Evolutionary conservation across 2,797 vertebrate species (phyloP), one percentile per base, ranked within the genome.

Genomic region (Epinephelus coioides): DNA sequence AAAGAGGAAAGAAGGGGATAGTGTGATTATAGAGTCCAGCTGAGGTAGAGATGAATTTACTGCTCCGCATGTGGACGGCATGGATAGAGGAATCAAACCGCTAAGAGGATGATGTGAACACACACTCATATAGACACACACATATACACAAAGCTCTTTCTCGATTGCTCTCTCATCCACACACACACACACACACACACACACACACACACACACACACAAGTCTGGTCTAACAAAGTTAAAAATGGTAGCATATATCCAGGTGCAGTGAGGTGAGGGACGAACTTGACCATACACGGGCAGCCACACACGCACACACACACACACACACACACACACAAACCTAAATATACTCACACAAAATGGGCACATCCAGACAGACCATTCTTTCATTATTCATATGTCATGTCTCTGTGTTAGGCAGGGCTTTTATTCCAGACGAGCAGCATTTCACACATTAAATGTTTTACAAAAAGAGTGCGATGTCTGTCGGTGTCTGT

Each of bases 191-290:
- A 70, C 70, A 71, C 60, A 70, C 70, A 72, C 23, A 69, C 65
- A 68, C 5, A 59, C 43, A 85, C 43, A 71, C 60, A 70, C 70
- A 72, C 23, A 69, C 65, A 68, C 5, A 59, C 43, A 85, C 43
- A 44, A 49, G 46, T 56, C 73, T 55, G 46, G 34, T 67, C 14
- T 65, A 4, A 46, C 27, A 67, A 56, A 85, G 82, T 79, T 80
- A 53, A 76, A 89, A 86, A 85, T 78, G 49, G 78, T 67, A 69
- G 50, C 56, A 51, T 30, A 62, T 50, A 47, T 30, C 19, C 93
- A 97, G 96, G 92, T 96, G 95, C 95, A 96, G 63, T n/a, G 17
- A 78, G 60, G 40, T 97, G 81, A 95, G 46, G 34, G 59, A 76
- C 18, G 34, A 74, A 23, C 54, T 67, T 72, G 66, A 82, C 76